These are phyloP conservation scores for Callaeas wilsoni DNA, from an alignment of 2,113 vertebrate species.

Conservation along the genomic window DNA sequence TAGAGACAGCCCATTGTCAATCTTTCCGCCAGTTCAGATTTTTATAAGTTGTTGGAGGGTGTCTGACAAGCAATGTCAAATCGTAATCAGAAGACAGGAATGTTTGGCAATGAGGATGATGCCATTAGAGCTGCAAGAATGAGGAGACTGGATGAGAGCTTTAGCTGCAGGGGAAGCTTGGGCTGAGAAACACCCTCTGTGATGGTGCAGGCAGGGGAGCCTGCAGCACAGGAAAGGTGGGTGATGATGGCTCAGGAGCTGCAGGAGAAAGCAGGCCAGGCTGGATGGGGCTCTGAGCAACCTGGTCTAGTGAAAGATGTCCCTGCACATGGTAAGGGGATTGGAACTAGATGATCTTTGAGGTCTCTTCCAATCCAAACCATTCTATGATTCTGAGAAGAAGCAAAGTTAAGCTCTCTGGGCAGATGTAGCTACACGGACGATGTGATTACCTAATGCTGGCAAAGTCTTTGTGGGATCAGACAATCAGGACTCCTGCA, in stretches of 20 bases:
- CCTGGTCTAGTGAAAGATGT: background rate
- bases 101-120: background rate
- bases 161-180: background rate
- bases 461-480: background rate
- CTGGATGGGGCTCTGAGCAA: background rate
- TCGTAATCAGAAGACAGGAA: background rate
- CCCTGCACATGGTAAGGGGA: background rate
- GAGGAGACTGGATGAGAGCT: background rate
- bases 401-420: background rate
- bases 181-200: background rate
- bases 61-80: conserved; percentile 2
- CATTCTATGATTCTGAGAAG: background rate
- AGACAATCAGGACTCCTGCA: background rate
- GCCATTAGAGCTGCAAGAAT: background rate
- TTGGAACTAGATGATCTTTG: background rate
- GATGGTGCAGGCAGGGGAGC: background rate
- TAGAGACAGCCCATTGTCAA: background rate
- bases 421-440: accelerated
- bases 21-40: background rate
- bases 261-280: background rate
- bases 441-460: accelerated
- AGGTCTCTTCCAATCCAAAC: background rate
- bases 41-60: background rate
- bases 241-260: background rate
- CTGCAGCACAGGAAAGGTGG: background rate